Evolutionary conservation across 2,797 vertebrate genomes (phyloP), one percentile per base, ranked within the genome.

Genomic region (Synanceia verrucosa): DNA sequence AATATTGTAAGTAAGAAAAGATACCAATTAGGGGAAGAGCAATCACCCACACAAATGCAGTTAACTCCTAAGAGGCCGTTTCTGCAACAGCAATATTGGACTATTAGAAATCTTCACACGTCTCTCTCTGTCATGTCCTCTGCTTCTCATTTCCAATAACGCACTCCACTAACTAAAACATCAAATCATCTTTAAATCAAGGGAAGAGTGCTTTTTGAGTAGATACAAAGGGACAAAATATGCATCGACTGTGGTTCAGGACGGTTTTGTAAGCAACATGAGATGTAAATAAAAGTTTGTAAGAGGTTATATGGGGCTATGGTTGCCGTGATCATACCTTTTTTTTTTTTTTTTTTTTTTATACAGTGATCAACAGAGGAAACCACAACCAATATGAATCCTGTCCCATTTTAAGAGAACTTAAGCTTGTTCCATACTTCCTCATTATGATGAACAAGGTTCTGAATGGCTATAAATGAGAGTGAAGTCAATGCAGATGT

Each of bases 91-190:
- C 61, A 65, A 21, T 9, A 75, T 57, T 70, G 70, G 76, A 81
- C 82, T 77, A 87, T 82, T 73, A 79, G 47, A 50, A 84, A 74
- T 78, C 70, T 91, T 90, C 85, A 84, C 88, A 89, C 64, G 0
- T 82, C 28, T 69, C 39, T 36, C 63, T 66, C 56, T 41, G 50
- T 69, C 63, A 23, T 59, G 52, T 78, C 53, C 74, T 62, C 46
- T 64, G 48, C 44, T 64, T 73, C 69, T 71, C 70, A 56, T 78
- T 60, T 86, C 31, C 53, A 65, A 72, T 41, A 62, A 36, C 70
- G 55, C 51, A 58, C 52, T 51, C 24, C 9, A 29, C 50, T 34
- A 65, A 65, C 41, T 63, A 51, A 43, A 80, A 57, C 48, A 73
- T 63, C 9, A 61, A 23, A 46, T 36, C 48, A 23, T 55, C 41